These are phyloP conservation scores for Nemopilema nomurai DNA, from an alignment of 30 jellyfish, hydroid and myxozoan species.

Conservation along the genomic window DNA sequence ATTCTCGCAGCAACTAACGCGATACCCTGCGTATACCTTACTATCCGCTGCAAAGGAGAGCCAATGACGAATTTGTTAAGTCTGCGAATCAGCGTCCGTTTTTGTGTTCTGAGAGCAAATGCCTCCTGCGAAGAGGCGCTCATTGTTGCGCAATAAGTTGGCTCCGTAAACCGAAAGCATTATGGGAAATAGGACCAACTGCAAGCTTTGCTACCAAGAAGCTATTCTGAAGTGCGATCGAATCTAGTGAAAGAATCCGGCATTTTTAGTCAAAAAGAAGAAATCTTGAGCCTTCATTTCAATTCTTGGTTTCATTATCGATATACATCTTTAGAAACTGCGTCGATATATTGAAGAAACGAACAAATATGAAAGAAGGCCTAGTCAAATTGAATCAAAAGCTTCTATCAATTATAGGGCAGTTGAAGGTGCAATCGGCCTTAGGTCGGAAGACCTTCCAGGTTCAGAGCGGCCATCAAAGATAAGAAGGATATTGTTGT, in stretches of 20 bases:
- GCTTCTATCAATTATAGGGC: too few species aligned
- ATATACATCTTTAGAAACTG: slow-evolving; percentile 5
- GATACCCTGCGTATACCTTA: neutral
- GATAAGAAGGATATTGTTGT: too few species aligned
- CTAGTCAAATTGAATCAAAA: neutral
- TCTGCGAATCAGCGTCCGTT: neutral
- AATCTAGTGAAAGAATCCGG: slow-evolving; percentile 32
- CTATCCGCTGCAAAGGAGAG: neutral
- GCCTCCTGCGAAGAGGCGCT: slow-evolving; percentile 14
- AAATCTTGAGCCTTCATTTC: slow-evolving; percentile 14
- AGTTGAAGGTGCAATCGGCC: too few species aligned
- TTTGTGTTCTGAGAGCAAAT: neutral
- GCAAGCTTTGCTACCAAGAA: slow-evolving; percentile 32
- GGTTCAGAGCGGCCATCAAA: too few species aligned
- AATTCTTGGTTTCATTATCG: neutral
- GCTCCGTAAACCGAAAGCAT: neutral
- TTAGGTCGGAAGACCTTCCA: too few species aligned
- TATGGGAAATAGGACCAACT: neutral
- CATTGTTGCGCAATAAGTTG: slow-evolving; percentile 13
- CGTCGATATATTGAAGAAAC: slow-evolving; percentile 10
- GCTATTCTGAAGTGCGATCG: slow-evolving; percentile 18
- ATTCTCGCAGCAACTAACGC: too few species aligned
- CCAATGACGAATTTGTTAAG: neutral
- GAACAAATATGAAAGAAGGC: slow-evolving; percentile 3
- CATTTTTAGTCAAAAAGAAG: slow-evolving; percentile 6